These are phyloP conservation scores for Morone chrysops DNA, from an alignment of 2,113 vertebrate genomes.

Conservation along the genomic window DNA sequence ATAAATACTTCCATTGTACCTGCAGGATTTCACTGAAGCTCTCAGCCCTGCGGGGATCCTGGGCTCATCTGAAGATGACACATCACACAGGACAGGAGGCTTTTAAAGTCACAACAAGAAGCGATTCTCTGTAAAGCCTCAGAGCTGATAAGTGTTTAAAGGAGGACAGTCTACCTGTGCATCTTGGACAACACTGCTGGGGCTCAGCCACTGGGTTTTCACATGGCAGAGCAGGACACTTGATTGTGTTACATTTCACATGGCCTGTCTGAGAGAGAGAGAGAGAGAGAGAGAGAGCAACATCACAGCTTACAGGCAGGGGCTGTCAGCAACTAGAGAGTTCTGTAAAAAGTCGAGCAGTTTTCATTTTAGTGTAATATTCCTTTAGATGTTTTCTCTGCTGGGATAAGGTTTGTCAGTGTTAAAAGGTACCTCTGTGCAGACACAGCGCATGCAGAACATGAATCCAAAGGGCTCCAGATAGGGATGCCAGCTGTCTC, in stretches of 20 bases:
- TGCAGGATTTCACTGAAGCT: slow-evolving; percentile 87
- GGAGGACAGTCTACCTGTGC: slow-evolving; percentile 84
- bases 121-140: neutral
- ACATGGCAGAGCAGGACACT: slow-evolving; percentile 89
- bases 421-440: slow-evolving; percentile 87
- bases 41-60: slow-evolving; percentile 89
- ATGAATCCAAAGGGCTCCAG: slow-evolving; percentile 93
- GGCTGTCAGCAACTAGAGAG: neutral
- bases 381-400: slow-evolving; percentile 16
- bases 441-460: slow-evolving; percentile 93
- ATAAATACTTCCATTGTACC: slow-evolving; percentile 90
- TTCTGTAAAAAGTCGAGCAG: neutral
- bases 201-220: slow-evolving; percentile 88
- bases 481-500: slow-evolving; percentile 97
- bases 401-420: neutral
- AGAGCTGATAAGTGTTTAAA: neutral
- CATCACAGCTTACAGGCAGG: slow-evolving; percentile 31
- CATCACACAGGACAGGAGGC: slow-evolving; percentile 5
- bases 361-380: neutral
- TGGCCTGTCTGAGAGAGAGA: slow-evolving; percentile 83
- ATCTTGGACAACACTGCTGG: slow-evolving; percentile 92
- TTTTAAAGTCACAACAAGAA: neutral
- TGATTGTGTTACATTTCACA: slow-evolving; percentile 92
- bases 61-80: slow-evolving; percentile 79
- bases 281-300: slow-evolving; percentile 17